These are phyloP conservation scores for Erithacus rubecula DNA, from an alignment of 2,797 vertebrate genomes.

Conservation along the genomic window DNA sequence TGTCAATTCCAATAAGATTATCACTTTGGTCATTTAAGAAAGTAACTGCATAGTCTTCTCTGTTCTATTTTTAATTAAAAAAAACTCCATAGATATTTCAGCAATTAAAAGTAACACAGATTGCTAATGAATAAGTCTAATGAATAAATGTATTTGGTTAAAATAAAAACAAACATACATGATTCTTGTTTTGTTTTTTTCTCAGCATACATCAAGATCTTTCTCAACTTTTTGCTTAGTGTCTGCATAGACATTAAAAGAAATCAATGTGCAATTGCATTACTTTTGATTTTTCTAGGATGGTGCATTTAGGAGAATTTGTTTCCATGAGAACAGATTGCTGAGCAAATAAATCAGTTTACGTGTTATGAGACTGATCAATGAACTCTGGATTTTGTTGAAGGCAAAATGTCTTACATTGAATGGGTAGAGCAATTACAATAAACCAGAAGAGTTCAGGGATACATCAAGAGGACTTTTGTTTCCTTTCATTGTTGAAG, in stretches of 20 bases:
- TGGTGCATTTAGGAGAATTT: not conserved
- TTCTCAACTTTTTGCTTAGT: not conserved
- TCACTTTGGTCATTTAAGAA: not conserved
- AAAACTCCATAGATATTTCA: not conserved
- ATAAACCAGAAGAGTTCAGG: not conserved
- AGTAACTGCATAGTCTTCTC: not conserved
- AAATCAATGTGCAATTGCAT: conserved; percentile 14
- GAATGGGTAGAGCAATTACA: not conserved
- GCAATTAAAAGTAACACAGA: not conserved
- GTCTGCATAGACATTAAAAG: not conserved
- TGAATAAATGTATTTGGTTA: not conserved
- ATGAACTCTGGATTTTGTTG: not conserved
- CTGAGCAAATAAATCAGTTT: not conserved
- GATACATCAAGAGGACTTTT: not conserved
- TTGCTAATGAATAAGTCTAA: not conserved
- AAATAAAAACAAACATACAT: not conserved
- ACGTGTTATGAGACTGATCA: not conserved
- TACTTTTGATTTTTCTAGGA: conserved; percentile 38
- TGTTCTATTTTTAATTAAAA: not conserved
- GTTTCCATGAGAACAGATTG: conserved; percentile 56
- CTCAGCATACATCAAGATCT: not conserved
- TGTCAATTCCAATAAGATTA: not conserved
- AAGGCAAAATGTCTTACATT: not conserved
- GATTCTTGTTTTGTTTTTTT: not conserved
- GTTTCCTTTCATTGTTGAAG: not conserved